These are phyloP conservation scores for Listronotus oregonensis DNA, from an alignment of 1,140 invertebrate species.

Conservation along the genomic window DNA sequence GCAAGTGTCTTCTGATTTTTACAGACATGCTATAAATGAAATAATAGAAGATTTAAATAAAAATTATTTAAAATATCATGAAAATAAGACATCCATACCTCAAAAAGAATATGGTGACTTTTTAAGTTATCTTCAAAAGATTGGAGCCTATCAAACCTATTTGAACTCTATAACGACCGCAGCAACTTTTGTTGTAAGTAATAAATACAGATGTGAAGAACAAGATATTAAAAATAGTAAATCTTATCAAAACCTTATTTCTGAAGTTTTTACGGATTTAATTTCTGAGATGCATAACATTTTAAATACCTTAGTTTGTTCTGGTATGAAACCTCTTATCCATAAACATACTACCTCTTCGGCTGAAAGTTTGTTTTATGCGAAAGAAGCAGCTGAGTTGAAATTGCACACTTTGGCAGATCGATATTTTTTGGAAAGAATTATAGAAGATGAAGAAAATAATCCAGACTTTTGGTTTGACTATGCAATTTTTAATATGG, in stretches of 20 bases:
- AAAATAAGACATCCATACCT: slow-evolving; percentile 7
- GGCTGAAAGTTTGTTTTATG: slow-evolving; percentile 37
- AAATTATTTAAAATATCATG: slow-evolving; percentile 31
- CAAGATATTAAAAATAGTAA: slow-evolving; percentile 24
- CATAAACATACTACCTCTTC: neutral
- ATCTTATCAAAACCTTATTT: slow-evolving; percentile 41
- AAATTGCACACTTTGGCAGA: slow-evolving; percentile 34
- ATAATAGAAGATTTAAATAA: slow-evolving; percentile 32
- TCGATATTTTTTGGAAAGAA: slow-evolving; percentile 43
- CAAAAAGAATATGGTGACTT: slow-evolving; percentile 33
- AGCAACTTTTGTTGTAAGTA: slow-evolving; percentile 32
- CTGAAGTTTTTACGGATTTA: slow-evolving; percentile 40
- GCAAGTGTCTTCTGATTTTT: slow-evolving; percentile 32
- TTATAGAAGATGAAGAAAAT: slow-evolving; percentile 17
- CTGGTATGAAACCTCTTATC: slow-evolving; percentile 14
- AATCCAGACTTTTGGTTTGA: slow-evolving; percentile 46
- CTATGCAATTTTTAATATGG: slow-evolving; percentile 47
- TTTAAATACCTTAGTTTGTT: slow-evolving; percentile 39
- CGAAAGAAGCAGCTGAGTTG: slow-evolving; percentile 45
- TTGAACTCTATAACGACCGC: slow-evolving; percentile 38
- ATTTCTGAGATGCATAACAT: slow-evolving; percentile 42
- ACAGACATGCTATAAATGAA: slow-evolving; percentile 24
- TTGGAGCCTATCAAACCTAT: slow-evolving; percentile 44
- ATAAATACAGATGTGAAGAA: slow-evolving; percentile 36
- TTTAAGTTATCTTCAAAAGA: slow-evolving; percentile 40